These are phyloP conservation scores for Styela clava DNA, from an alignment of 23 tunicate species.

Conservation along the genomic window DNA sequence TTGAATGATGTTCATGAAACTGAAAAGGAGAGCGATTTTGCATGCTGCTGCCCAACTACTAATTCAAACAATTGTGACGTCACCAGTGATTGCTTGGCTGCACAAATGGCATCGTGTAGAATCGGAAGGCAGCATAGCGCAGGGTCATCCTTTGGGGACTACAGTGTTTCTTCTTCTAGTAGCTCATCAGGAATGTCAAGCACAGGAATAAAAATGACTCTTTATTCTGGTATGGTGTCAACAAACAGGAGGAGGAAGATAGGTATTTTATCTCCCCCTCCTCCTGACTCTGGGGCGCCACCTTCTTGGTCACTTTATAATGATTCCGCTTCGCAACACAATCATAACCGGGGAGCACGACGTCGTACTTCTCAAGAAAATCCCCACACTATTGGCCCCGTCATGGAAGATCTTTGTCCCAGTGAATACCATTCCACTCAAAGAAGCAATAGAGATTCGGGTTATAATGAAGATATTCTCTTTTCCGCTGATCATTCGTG, in stretches of 20 bases:
- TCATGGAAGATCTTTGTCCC: neutral
- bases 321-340: neutral
- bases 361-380: neutral
- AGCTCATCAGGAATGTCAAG: slow-evolving; percentile 18
- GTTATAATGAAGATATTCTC: slow-evolving; percentile 17
- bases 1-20: neutral
- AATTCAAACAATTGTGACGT: neutral
- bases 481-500: neutral
- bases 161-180: slow-evolving; percentile 15
- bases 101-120: neutral
- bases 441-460: slow-evolving; percentile 19
- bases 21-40: neutral
- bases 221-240: slow-evolving; percentile 2
- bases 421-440: neutral
- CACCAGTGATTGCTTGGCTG: neutral
- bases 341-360: neutral
- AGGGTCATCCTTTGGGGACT: neutral
- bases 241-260: neutral
- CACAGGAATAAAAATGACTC: slow-evolving; percentile 10
- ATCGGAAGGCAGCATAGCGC: neutral
- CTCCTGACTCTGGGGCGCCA: neutral
- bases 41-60: neutral
- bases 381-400: neutral
- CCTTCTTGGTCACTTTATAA: neutral
- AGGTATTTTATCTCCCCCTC: neutral